Conservation (phyloP, 2,113 vertebrate species). For the Hippocampus abdominalis region DNA sequence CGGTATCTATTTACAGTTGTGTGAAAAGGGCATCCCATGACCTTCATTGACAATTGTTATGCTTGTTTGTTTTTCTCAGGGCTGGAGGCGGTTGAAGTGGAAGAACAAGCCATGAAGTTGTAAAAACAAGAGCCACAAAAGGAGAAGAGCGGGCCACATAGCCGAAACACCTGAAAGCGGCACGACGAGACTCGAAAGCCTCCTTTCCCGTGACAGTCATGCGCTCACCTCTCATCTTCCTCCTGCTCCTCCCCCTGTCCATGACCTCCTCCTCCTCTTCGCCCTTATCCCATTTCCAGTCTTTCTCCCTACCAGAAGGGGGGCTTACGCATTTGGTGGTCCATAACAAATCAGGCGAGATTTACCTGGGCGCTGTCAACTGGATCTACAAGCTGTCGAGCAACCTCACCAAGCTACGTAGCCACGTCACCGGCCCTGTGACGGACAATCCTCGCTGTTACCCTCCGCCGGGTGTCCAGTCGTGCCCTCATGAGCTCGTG, state of each 20-base stretch:
- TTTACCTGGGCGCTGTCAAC: conserved; percentile 91
- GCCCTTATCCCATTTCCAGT: conserved; percentile 52
- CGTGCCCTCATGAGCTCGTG: conserved; percentile 86
- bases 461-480: conserved; percentile 92
- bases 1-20: neutral
- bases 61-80: conserved; percentile 50
- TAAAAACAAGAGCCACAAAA: conserved; percentile 53
- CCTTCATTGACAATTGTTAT: neutral
- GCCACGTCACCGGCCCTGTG: conserved; percentile 88
- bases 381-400: conserved; percentile 94
- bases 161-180: conserved; percentile 15
- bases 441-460: conserved; percentile 96
- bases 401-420: conserved; percentile 87
- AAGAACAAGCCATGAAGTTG: conserved; percentile 60
- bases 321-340: conserved; percentile 92
- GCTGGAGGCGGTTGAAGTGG: conserved; percentile 43
- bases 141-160: conserved; percentile 16
- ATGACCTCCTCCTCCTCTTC: conserved; percentile 41
- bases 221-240: conserved; percentile 22
- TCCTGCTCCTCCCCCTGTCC: conserved; percentile 55
- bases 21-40: neutral
- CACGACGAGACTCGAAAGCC: neutral
- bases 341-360: conserved; percentile 87
- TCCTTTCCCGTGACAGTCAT: conserved; percentile 48
- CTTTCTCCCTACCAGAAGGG: conserved; percentile 82